A percentile compares a stretch with the other conserved stretches of the same genome.
phyloP scores from a whole-genome alignment of 2,888 invertebrate genomes.

The Calephelis perditalis region DNA sequence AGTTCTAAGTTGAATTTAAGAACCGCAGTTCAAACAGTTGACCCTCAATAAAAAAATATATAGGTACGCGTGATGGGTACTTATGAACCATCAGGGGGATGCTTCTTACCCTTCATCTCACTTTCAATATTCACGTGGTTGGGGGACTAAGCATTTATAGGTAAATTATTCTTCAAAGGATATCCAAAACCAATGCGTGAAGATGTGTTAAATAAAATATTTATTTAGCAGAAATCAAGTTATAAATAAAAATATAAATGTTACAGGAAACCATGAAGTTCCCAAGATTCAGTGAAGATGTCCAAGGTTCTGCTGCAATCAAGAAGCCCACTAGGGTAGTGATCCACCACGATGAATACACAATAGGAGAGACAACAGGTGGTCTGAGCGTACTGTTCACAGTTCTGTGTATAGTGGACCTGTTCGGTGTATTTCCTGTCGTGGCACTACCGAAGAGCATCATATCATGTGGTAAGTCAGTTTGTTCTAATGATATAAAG shows the following conservation, averaged over 20 bases:
- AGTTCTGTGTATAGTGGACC: conserved; percentile 86
- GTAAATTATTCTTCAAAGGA: too few relatives aligned
- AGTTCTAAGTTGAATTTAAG: too few relatives aligned
- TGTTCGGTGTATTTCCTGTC: conserved; percentile 91
- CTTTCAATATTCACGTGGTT: too few relatives aligned
- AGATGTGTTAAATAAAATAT: neutral
- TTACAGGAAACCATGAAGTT: conserved; percentile 39
- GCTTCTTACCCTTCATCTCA: too few relatives aligned
- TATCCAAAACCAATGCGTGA: too few relatives aligned
- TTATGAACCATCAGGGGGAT: too few relatives aligned
- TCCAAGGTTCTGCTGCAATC: conserved; percentile 28
- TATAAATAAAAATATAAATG: neutral
- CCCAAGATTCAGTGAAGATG: conserved; percentile 29
- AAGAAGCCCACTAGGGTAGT: conserved; percentile 38
- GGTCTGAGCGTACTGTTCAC: conserved; percentile 84
- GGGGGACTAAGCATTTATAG: too few relatives aligned
- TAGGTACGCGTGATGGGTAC: too few relatives aligned
- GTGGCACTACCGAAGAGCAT: conserved; percentile 86
- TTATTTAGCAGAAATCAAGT: neutral
- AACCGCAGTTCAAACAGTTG: too few relatives aligned
- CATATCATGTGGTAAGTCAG: conserved; percentile 82
- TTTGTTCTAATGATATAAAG: too few relatives aligned
- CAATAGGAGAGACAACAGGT: conserved; percentile 48
- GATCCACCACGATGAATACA: conserved; percentile 42
- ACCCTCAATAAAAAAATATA: too few relatives aligned